These are phyloP conservation scores for Orthosia cruda DNA, from an alignment of 2,888 invertebrate species.

Conservation along the genomic window DNA sequence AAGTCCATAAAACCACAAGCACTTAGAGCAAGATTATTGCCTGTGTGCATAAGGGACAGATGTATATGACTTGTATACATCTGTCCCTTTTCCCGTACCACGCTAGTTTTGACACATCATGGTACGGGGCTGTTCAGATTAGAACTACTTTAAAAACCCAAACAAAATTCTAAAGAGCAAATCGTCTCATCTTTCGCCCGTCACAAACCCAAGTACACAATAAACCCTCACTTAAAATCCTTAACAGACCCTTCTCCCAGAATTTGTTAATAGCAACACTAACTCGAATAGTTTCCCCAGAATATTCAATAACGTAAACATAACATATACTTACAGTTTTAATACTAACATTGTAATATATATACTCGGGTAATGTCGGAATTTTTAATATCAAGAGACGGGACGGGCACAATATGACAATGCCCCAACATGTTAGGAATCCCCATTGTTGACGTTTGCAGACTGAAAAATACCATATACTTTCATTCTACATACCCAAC, in stretches of 20 bases:
- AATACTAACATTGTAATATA: constrained; percentile 65
- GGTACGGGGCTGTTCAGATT: no score
- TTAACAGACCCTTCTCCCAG: constrained; percentile 24
- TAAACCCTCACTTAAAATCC: constrained; percentile 30
- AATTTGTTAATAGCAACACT: constrained; percentile 50
- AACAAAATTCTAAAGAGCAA: neutral
- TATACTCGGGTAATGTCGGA: constrained; percentile 74
- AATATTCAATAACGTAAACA: constrained; percentile 63
- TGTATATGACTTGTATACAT: no score
- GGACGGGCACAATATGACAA: constrained; percentile 79
- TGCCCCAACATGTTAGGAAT: constrained; percentile 78
- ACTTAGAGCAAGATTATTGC: no score
- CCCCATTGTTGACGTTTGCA: constrained; percentile 80
- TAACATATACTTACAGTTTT: constrained; percentile 51
- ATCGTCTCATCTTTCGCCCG: neutral
- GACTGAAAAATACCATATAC: constrained; percentile 55
- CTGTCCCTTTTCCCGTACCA: no score
- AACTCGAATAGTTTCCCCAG: constrained; percentile 53
- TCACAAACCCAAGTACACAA: constrained; percentile 15
- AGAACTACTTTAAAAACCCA: no score
- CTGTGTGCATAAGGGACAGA: no score
- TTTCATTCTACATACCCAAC: constrained; percentile 26
- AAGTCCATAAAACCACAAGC: no score
- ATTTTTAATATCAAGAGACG: constrained; percentile 83
- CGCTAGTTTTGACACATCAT: no score